A percentile compares a stretch with the other conserved stretches of the same genome.
phyloP scores from a whole-genome alignment of 2,113 vertebrate genomes.

The Irena cyanogastra region DNA sequence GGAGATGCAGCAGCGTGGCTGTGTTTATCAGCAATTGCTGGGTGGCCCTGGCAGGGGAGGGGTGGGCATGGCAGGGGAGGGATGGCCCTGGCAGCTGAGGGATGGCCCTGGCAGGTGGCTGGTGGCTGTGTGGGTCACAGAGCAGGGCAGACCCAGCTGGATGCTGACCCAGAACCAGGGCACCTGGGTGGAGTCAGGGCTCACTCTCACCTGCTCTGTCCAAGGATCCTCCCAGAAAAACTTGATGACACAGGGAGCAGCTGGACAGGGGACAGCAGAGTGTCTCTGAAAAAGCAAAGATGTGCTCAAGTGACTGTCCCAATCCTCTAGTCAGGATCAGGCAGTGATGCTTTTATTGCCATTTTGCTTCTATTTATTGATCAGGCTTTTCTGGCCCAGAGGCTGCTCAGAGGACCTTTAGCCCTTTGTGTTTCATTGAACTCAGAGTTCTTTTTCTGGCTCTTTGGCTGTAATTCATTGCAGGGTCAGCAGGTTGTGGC shows the following conservation, averaged over 20 bases:
- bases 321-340: neutral
- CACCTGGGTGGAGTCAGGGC: neutral
- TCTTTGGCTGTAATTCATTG: neutral
- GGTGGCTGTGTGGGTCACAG: fast-evolving
- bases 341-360: neutral
- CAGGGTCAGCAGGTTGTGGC: neutral
- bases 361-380: neutral
- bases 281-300: neutral
- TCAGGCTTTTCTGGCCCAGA: neutral
- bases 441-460: neutral
- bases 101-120: neutral
- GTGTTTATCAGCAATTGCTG: neutral
- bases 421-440: neutral
- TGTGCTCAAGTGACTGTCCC: neutral
- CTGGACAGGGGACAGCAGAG: neutral
- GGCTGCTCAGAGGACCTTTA: neutral
- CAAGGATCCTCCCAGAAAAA: neutral
- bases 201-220: neutral
- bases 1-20: neutral
- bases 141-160: fast-evolving
- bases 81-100: fast-evolving
- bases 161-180: neutral
- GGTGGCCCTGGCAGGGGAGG: neutral
- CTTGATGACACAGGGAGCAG: fast-evolving
- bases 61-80: fast-evolving